phyloP scores from a whole-genome alignment of 1,140 invertebrate species.

The Drosophila micromelanica region DNA sequence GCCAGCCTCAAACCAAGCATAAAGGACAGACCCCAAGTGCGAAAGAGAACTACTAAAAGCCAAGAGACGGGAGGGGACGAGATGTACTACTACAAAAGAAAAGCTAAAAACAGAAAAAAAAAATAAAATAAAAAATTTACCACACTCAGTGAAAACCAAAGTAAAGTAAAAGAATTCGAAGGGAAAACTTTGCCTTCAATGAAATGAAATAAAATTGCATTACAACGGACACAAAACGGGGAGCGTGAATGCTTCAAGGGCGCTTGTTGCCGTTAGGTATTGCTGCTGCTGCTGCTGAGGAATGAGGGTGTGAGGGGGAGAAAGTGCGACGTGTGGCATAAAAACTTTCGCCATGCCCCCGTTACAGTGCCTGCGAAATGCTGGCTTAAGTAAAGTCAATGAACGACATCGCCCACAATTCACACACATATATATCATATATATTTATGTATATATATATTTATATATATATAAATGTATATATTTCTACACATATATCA shows the following conservation, averaged over 20 bases:
- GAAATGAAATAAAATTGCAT: constrained; percentile 83
- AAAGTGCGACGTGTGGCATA: constrained; percentile 68
- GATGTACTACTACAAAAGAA: background rate
- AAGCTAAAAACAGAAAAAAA: constrained; percentile 3
- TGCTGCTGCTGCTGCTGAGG: background rate
- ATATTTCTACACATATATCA: background rate
- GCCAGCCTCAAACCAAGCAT: constrained; percentile 28
- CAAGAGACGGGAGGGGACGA: background rate
- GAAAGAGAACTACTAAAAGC: constrained; percentile 3
- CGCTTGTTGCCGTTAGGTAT: constrained; percentile 22
- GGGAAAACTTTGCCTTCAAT: constrained; percentile 79
- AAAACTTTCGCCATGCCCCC: constrained; percentile 71
- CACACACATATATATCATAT: constrained; percentile 2
- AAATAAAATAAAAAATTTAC: constrained; percentile 14
- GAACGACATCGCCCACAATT: constrained; percentile 52
- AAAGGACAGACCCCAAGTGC: constrained; percentile 40
- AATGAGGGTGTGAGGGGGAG: too few relatives aligned
- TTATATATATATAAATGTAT: background rate
- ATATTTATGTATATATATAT: background rate
- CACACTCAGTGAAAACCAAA: constrained; percentile 54
- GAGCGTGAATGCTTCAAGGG: constrained; percentile 43
- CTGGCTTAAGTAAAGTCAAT: constrained; percentile 74
- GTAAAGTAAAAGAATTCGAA: constrained; percentile 78
- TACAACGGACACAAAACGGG: constrained; percentile 64
- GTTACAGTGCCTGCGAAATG: constrained; percentile 60